These are phyloP conservation scores for Plutomurus gul DNA, from an alignment of 1,140 invertebrate species.

Conservation along the genomic window DNA sequence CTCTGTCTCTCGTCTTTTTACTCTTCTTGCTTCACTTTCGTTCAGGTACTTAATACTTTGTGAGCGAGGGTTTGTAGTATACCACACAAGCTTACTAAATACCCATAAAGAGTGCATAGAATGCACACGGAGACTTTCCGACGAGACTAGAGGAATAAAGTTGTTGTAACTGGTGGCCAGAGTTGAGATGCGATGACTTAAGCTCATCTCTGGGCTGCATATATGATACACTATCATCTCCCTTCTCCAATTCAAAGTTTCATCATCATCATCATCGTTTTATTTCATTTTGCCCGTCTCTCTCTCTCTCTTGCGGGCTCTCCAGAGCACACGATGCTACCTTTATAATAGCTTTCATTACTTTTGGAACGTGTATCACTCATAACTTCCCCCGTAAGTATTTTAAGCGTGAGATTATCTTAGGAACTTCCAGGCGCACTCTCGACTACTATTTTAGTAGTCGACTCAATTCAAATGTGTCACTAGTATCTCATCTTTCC, in stretches of 20 bases:
- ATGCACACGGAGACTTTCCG: no score
- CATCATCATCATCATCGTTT: slow-evolving; percentile 32
- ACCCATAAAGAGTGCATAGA: no score
- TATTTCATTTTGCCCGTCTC: slow-evolving; percentile 18
- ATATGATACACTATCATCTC: no score
- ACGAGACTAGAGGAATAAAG: no score
- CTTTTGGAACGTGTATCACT: background rate
- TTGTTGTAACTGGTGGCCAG: no score
- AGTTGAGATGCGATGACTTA: no score
- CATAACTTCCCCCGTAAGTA: background rate
- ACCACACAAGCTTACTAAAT: no score
- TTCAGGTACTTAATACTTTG: no score
- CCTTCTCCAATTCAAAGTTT: slow-evolving; percentile 13
- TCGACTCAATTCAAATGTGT: background rate
- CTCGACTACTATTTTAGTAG: background rate
- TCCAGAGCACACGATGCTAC: background rate
- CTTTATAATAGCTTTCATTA: slow-evolving; percentile 11
- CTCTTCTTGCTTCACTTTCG: no score
- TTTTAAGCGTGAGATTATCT: background rate
- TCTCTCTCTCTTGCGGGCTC: background rate
- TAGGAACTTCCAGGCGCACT: background rate
- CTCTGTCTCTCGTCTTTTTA: no score
- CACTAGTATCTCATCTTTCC: background rate
- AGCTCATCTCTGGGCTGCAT: no score
- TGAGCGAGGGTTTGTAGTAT: no score